Evolutionary conservation across 1,140 invertebrate species (phyloP), one percentile per base, ranked within the genome.

Genomic region (Hycleus phaleratus): DNA sequence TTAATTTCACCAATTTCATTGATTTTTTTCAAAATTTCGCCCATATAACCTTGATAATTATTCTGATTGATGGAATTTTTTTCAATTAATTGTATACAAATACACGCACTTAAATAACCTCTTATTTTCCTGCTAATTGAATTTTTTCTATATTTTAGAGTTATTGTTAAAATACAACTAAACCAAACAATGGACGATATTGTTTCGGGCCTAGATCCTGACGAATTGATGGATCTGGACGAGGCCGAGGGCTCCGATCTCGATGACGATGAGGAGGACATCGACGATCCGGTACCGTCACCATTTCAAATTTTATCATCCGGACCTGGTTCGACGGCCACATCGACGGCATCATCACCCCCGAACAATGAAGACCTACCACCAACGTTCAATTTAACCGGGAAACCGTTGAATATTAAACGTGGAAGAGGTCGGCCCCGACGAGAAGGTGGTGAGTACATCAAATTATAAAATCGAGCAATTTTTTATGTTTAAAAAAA

Each of bases 371-470:
- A 80, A 53, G 78, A 80, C 56, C 73, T 76, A 11, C 73, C 76
- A 2, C 76, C 75, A 24, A 75, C 75, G n/a, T 67, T 67, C 49
- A 66, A 64, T 55, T 72, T 72, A 68, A 75, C 78, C 50, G 79
- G 80, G 25, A 81, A 81, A 70, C 80, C 81, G 39, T 67, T 83
- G 47, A 63, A 55, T 51, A 80, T 84, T 51, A 78, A 84, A 62
- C 76, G 85, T 49, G 85, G 85, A 24, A 83, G 85, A 38, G 86
- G 86, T 2, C 75, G 86, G 63, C 86, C 85, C 3, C 76, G 85
- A 48, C 85, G 87, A 69, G 85, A 87, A 69, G 79, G 82, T 59
- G 74, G 76, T 67, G 78, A 75, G 59, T 49, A 40, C 7, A 32
- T 32, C 32, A 32, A 32, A 32, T 32, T 32, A 32, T 32, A 18